phyloP scores from a whole-genome alignment of 2,797 vertebrate species.

The Pogoniulus pusillus region DNA sequence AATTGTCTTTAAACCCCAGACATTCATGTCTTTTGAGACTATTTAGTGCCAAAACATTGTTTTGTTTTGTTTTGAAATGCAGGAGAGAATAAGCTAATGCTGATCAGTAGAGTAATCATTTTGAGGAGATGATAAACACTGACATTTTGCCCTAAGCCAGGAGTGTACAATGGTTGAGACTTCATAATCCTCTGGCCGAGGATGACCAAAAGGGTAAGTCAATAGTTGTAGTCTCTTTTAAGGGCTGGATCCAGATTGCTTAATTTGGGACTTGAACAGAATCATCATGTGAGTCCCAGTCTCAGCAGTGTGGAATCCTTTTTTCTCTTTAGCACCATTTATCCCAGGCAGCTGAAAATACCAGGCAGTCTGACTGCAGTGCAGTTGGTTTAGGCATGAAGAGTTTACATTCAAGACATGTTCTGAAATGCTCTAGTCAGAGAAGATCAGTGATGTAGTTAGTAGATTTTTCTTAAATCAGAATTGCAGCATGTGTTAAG shows the following conservation, averaged over 20 bases:
- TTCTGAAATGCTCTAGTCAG: not conserved
- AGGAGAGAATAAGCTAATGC: slow-evolving; percentile 55
- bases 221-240: slow-evolving; percentile 36
- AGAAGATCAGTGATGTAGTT: not conserved
- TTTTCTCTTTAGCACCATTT: not conserved
- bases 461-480: not conserved
- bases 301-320: not conserved
- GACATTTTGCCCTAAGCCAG: slow-evolving; percentile 50
- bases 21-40: not conserved
- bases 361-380: not conserved
- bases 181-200: slow-evolving; percentile 52
- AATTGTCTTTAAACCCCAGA: not conserved
- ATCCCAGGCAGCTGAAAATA: not conserved
- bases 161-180: slow-evolving; percentile 45
- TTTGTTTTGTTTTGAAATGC: slow-evolving; percentile 61
- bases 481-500: not conserved
- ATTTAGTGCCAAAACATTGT: not conserved
- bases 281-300: not conserved
- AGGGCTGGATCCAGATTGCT: slow-evolving; percentile 2
- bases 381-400: not conserved
- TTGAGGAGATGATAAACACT: slow-evolving; percentile 55
- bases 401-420: not conserved
- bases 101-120: slow-evolving; percentile 62
- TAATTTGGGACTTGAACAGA: not conserved
- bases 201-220: slow-evolving; percentile 62